phyloP scores from a whole-genome alignment of 2,797 vertebrate species.

The Ceyx erithaca region DNA sequence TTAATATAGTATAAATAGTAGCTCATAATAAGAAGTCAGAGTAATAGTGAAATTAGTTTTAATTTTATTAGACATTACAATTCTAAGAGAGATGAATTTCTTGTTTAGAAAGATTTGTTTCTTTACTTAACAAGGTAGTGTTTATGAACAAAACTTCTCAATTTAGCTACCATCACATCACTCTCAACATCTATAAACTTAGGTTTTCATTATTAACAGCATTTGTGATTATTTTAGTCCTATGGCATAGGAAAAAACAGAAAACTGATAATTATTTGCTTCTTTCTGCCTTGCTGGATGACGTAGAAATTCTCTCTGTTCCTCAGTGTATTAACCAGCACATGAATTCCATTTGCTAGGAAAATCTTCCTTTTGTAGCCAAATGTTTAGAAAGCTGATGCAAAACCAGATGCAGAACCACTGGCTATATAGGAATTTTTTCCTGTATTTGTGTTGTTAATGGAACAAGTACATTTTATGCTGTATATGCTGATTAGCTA shows the following conservation, averaged over 20 bases:
- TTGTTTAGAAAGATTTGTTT: slow-evolving; percentile 30
- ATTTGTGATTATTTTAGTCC: neutral
- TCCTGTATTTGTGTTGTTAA: neutral
- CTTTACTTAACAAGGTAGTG: slow-evolving; percentile 7
- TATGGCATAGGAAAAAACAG: neutral
- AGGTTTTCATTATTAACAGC: neutral
- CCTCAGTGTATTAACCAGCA: neutral
- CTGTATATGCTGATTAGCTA: neutral
- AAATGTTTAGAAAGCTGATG: neutral
- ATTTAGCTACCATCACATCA: slow-evolving; percentile 1
- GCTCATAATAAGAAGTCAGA: slow-evolving; percentile 32
- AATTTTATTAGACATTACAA: slow-evolving; percentile 41
- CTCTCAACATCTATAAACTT: slow-evolving; percentile 26
- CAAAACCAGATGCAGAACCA: neutral
- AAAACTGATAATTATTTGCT: neutral
- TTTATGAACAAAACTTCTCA: slow-evolving; percentile 25
- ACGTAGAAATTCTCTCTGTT: neutral
- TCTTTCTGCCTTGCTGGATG: neutral
- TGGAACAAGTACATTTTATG: neutral
- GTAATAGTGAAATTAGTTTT: slow-evolving; percentile 32
- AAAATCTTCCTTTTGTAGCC: neutral
- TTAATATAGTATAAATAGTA: slow-evolving; percentile 4
- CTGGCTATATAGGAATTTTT: neutral
- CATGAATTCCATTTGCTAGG: neutral
- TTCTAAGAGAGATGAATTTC: slow-evolving; percentile 17